phyloP scores from a whole-genome alignment of 1,140 invertebrate genomes.

The Listronotus bonariensis region DNA sequence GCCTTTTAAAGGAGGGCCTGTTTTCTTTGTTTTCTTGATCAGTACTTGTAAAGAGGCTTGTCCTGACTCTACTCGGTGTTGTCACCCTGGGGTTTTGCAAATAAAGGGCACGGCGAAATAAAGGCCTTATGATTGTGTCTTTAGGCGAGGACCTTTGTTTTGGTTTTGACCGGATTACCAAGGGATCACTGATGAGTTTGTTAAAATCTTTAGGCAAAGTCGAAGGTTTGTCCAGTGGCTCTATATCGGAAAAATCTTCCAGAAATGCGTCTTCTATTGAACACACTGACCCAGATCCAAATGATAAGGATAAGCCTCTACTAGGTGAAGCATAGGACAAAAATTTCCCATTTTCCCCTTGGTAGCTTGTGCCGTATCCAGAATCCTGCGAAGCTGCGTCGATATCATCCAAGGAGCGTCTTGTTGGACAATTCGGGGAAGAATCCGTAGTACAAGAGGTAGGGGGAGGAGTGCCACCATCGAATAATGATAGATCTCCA shows the following conservation, averaged over 20 bases:
- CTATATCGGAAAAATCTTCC: conserved; percentile 66
- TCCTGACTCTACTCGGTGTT: conserved; percentile 47
- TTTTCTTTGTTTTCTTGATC: conserved; percentile 39
- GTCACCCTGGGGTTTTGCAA: conserved; percentile 48
- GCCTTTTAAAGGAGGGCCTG: conserved; percentile 61
- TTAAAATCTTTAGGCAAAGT: conserved; percentile 52
- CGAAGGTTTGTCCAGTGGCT: conserved; percentile 55
- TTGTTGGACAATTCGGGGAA: conserved; percentile 31
- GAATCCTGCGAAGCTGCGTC: conserved; percentile 66
- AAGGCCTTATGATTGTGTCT: conserved; percentile 41
- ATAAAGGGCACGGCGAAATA: conserved; percentile 57
- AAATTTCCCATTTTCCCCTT: conserved; percentile 56
- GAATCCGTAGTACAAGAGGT: conserved; percentile 29
- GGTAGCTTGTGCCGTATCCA: conserved; percentile 57
- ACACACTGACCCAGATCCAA: conserved; percentile 61
- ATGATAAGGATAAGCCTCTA: conserved; percentile 45
- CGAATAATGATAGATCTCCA: conserved; percentile 42
- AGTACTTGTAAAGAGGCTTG: conserved; percentile 27
- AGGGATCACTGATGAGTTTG: conserved; percentile 53
- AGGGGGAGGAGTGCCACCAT: conserved; percentile 19
- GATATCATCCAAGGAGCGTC: conserved; percentile 42
- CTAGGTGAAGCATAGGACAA: conserved; percentile 57
- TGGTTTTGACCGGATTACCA: conserved; percentile 41
- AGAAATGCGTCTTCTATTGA: conserved; percentile 71
- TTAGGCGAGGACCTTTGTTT: conserved; percentile 38